Base-by-base conservation (phyloP, 2,888 invertebrate genomes). In the Syrista parreyssii region DNA sequence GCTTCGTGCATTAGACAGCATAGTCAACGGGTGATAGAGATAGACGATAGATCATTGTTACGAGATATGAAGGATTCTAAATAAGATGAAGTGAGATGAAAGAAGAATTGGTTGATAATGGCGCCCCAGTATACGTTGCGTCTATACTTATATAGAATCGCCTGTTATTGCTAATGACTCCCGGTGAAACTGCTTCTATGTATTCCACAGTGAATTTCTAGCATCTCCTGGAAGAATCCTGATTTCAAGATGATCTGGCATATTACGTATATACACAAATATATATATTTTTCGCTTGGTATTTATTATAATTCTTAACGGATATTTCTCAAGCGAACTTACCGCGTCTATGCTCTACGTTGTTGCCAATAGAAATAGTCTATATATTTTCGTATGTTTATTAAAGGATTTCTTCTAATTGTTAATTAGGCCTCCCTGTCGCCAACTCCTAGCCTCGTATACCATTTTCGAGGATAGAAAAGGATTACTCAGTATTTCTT, bases 381-480 rank as follows among this genome's bases (percentile, higher is more conserved):
- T 11, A 77, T 77, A 68, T 76, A 78, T 79, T 69, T 74, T 12
- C 68, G 68, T 78, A 75, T 35, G 75, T 80, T 69, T 78, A 79
- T 76, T 80, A 68, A 75, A 78, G 40, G 55, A 81, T 78, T n/a
- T 55, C 23, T 40, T 55, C 55, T 55, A 23, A 55, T 55, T 55
- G 55, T 55, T 55, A 55, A 2, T 55, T 23, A 55, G 40, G 55
- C 55, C 15, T 55, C 9, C 23, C 55, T 55, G 55, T 55, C 55
- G 55, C 55, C 9, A 55, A 23, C 55, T 55, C 55, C 55, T 55
- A 55, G 55, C 55, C 55, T 55, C 23, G 55, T 55, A 55, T 55
- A 55, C 23, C 23, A 55, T 55, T 55, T 55, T 2, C 55, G 55
- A 55, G 55, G 55, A 55, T 55, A 55, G 23, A 55, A 55, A 55